Base-by-base conservation (phyloP, 2,888 invertebrate genomes). In the Gibbula magus region DNA sequence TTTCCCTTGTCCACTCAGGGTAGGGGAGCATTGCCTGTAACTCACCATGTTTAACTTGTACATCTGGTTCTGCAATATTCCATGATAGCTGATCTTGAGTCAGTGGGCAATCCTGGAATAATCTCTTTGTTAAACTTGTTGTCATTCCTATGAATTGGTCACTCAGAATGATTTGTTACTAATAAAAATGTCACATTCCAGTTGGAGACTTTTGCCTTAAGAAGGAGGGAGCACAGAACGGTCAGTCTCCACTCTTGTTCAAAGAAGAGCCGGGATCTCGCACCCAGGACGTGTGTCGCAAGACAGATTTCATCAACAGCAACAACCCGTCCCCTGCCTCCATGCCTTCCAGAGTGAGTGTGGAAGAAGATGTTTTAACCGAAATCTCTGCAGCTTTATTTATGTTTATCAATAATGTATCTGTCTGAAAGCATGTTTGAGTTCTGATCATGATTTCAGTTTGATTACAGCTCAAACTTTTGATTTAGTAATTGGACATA, bases 261-360 rank as follows among this genome's bases (percentile, higher is more conserved):
- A 84, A 84, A 73, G 81, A 83, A 32, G 85, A 85, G 61, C 84
- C 83, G n/a, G 79, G 56, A 16, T 70, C 70, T n/a, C 73, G 25
- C 32, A 54, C 7, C 45, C 76, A 10, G 5, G 77, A 79, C 10
- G 25, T 83, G n/a, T 80, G 81, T 51, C 77, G 80, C 45, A 67
- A 53, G 18, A 74, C 35, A n/a, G 79, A 80, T 22, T 32, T 75
- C 25, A 52, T 76, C 51, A 78, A 32, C 61, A 53, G 54, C 51
- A 66, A 20, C 75, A 70, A 8, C 25, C 20, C 79, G 18, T 75
- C 82, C 3, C 80, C 80, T 13, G 56, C 45, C 5, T 39, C 74
- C 2, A n/a, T 56, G 5, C 73, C 80, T 32, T 77, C 80, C 8
- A 77, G 53, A 74, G 80, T 77, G 45, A 54, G 61, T 76, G n/a